These are phyloP conservation scores for Falco berigora DNA, from an alignment of 2,797 vertebrate species.

Conservation along the genomic window DNA sequence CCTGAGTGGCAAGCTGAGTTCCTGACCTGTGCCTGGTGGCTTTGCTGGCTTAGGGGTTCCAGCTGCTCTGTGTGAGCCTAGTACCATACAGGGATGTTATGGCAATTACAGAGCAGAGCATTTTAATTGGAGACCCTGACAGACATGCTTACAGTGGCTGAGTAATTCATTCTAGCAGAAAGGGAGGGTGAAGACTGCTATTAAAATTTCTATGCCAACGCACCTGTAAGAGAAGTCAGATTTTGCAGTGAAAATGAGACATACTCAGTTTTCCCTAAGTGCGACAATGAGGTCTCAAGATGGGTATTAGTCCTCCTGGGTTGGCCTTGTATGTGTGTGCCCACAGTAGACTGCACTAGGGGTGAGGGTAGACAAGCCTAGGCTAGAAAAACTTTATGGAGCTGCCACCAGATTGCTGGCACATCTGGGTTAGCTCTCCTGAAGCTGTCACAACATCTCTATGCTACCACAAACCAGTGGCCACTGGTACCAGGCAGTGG, in stretches of 20 bases:
- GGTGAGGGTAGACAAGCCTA: neutral
- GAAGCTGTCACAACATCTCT: neutral
- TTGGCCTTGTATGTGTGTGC: accelerated
- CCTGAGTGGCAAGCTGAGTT: neutral
- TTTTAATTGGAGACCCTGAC: neutral
- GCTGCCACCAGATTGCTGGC: neutral
- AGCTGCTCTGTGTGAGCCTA: neutral
- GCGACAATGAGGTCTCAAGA: neutral
- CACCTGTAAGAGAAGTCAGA: neutral
- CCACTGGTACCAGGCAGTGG: neutral
- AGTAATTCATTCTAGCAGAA: neutral
- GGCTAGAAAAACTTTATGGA: neutral
- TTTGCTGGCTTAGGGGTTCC: neutral
- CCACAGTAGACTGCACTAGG: neutral
- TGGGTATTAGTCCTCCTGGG: neutral
- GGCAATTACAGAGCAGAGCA: neutral
- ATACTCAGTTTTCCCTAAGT: neutral
- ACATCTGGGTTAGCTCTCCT: neutral
- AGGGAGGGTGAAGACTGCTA: neutral
- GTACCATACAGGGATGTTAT: neutral
- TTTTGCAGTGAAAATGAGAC: neutral
- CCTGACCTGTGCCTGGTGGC: neutral
- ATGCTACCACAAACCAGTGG: neutral
- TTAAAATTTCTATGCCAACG: neutral
- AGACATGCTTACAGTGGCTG: neutral